Conservation (phyloP, 2,888 invertebrate species). For the Drepanosiphum platanoidis region DNA sequence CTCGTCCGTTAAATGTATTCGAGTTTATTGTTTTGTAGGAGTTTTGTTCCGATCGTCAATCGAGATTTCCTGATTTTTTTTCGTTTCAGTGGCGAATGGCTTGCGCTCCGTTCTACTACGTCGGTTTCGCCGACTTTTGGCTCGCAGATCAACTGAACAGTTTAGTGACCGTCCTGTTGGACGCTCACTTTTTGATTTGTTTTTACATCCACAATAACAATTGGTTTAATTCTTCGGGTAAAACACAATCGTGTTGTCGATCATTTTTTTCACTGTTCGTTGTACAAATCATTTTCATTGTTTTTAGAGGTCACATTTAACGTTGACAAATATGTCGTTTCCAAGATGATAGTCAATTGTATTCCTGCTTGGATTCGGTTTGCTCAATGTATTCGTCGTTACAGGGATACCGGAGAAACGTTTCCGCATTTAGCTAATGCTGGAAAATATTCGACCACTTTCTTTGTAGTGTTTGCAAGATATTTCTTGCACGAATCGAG, state of each 20-base stretch:
- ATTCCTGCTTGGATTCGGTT: constrained; percentile 88
- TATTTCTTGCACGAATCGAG: constrained; percentile 30
- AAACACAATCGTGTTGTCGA: constrained; percentile 57
- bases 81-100: constrained; percentile 72
- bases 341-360: constrained; percentile 75
- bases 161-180: constrained; percentile 78
- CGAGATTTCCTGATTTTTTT: constrained; percentile 1
- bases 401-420: constrained; percentile 80
- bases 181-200: constrained; percentile 82
- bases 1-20: not conserved
- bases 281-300: not conserved
- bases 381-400: constrained; percentile 84
- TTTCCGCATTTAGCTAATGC: constrained; percentile 88
- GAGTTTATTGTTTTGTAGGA: constrained; percentile 62
- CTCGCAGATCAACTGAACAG: constrained; percentile 86
- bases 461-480: constrained; percentile 76
- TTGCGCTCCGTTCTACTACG: constrained; percentile 80
- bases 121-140: constrained; percentile 88
- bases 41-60: not conserved
- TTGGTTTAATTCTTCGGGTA: constrained; percentile 71
- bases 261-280: not conserved
- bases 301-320: constrained; percentile 57
- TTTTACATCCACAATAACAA: constrained; percentile 76
- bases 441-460: constrained; percentile 81
- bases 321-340: constrained; percentile 58